phyloP scores from a whole-genome alignment of 1,140 invertebrate species.

The Drepana arcuata region DNA sequence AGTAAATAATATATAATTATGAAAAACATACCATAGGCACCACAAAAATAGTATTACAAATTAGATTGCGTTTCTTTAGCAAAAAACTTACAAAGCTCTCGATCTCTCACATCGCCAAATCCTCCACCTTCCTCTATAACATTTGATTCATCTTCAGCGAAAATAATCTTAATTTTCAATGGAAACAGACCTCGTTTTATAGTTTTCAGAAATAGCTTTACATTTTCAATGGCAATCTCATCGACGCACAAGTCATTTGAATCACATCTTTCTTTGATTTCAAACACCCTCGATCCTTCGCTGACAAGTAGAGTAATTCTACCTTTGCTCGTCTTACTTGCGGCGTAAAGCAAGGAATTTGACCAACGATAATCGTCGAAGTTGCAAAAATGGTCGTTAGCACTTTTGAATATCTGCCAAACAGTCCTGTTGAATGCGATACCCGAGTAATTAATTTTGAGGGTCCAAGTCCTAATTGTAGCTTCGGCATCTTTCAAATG shows the following conservation, averaged over 20 bases:
- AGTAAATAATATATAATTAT: too few relatives aligned
- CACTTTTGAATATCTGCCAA: constrained; percentile 21
- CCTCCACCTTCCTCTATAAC: constrained; percentile 5
- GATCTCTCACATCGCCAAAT: constrained; percentile 23
- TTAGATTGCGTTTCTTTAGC: too few relatives aligned
- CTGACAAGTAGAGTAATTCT: constrained; percentile 11
- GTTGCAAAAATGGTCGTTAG: constrained; percentile 18
- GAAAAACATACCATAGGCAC: too few relatives aligned
- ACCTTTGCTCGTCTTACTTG: constrained; percentile 2
- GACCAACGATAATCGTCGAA: constrained; percentile 25
- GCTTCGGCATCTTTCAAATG: constrained; percentile 4
- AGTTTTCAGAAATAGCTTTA: constrained; percentile 9
- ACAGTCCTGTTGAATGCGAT: constrained; percentile 24
- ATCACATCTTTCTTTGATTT: constrained; percentile 15
- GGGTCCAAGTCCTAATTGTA: constrained; percentile 11
- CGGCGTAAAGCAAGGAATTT: constrained; percentile 15
- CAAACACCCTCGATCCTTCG: constrained; percentile 22
- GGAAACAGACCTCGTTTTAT: constrained; percentile 13
- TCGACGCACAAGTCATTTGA: constrained; percentile 7
- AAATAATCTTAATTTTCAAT: constrained; percentile 1
- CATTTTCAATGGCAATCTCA: constrained; percentile 9
- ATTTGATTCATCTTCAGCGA: neutral
- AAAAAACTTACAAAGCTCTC: constrained; percentile 25
- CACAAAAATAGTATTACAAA: too few relatives aligned
- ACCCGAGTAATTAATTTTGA: constrained; percentile 13